Evolutionary conservation across 1,140 invertebrate genomes (phyloP), one percentile per base, ranked within the genome.

Genomic region (Caenorhabditis inopinata): DNA sequence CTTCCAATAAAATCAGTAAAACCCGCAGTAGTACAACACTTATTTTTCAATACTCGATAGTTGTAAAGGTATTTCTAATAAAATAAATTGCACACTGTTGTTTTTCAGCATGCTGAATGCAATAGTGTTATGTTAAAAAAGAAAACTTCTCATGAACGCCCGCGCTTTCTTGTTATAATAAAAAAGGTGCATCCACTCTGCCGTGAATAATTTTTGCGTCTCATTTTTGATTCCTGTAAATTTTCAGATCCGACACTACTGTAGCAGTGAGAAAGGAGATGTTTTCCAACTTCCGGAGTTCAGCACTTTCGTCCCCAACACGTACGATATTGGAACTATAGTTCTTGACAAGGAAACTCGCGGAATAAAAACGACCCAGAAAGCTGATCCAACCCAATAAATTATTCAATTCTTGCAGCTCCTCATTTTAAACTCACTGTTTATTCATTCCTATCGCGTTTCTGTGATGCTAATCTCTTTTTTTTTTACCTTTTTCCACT

Each of bases 261-360:
- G 85, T 78, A 87, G 87, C 83, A 85, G 75, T 46, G 85, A 83
- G 25, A 82, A 87, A 38, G 85, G 86, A 45, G 85, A 87, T 51
- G 45, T 74, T 14, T 74, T 81, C 35, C 38, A 62, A 29, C 80
- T 84, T 35, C 82, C 83, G 1, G 82, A 82, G 18, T 84, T 84
- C 74, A 82, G 27, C 32, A 85, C 81, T n/a, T 87, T 87, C 74
- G 86, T 87, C 51, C 85, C 85, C n/a, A 80, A 87, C 23, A 87
- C 85, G 32, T 84, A 87, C 45, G 85, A 87, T 16, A 51, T 86
- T n/a, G 86, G 85, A 16, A 85, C 84, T 18, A 79, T 87, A 47
- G 75, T 83, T 51, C 62, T 87, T 1, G 85, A 87, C 49, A 51
- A 58, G 9, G 78, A 79, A 45, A 74, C 25, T 2, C 62, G 58